These are phyloP conservation scores for Tychaedon coryphoeus DNA, from an alignment of 2,113 vertebrate species.

Conservation along the genomic window DNA sequence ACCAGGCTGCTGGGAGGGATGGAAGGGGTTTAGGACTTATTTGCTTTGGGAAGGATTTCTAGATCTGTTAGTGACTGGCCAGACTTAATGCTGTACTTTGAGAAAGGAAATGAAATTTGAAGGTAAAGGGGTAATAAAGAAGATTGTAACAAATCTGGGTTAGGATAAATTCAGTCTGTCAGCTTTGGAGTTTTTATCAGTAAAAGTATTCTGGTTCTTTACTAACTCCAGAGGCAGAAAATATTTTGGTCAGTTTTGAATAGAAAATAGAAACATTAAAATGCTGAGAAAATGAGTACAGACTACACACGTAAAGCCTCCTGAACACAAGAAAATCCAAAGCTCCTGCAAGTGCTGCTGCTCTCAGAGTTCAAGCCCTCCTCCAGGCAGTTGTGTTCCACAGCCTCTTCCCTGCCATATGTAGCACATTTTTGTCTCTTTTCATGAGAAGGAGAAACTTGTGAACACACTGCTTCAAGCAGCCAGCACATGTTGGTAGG, in stretches of 20 bases:
- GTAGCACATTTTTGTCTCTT: neutral
- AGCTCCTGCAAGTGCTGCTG: neutral
- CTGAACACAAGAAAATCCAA: neutral
- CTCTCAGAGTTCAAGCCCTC: neutral
- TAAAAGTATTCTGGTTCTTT: neutral
- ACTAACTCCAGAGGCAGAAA: neutral
- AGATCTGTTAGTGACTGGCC: neutral
- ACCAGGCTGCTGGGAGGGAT: neutral
- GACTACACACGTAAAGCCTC: neutral
- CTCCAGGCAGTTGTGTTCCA: neutral
- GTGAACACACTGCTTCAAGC: neutral
- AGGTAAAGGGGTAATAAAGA: neutral
- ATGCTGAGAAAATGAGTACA: neutral
- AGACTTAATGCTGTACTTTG: neutral
- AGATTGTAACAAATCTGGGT: neutral
- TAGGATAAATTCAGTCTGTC: neutral
- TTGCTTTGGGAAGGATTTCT: neutral
- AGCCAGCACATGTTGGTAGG: neutral
- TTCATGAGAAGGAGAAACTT: neutral
- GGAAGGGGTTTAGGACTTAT: neutral
- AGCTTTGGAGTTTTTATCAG: neutral
- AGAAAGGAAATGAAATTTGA: constrained; percentile 14
- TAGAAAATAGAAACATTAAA: neutral
- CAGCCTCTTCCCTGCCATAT: neutral
- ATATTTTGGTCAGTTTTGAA: neutral